These are phyloP conservation scores for Geophilus truncorum DNA, from an alignment of 2,888 invertebrate genomes.

Conservation along the genomic window DNA sequence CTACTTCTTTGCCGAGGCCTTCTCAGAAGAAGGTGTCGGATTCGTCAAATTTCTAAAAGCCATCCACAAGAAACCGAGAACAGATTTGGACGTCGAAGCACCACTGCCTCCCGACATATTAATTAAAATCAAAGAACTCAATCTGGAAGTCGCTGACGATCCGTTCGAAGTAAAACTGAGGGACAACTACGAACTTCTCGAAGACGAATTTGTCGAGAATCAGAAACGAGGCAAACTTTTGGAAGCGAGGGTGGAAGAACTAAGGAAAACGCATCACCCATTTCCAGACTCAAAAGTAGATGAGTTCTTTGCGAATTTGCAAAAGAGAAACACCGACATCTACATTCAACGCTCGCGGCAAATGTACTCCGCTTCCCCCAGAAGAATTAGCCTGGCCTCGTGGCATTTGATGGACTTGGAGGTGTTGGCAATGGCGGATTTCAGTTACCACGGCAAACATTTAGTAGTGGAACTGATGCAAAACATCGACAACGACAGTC, in stretches of 20 bases:
- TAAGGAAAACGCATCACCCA: constrained; percentile 74
- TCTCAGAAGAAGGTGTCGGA: constrained; percentile 83
- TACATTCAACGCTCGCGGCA: constrained; percentile 85
- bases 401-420: constrained; percentile 75
- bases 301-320: constrained; percentile 77
- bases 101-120: constrained; percentile 81
- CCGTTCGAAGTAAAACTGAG: constrained; percentile 95
- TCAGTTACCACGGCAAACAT: constrained; percentile 73
- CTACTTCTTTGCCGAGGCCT: constrained; percentile 79
- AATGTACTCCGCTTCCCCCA: constrained; percentile 60
- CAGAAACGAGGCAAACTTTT: constrained; percentile 81
- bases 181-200: constrained; percentile 89
- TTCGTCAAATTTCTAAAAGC: constrained; percentile 90
- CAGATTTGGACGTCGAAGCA: constrained; percentile 62
- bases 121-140: constrained; percentile 72
- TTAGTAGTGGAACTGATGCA: constrained; percentile 67
- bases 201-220: constrained; percentile 93
- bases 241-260: constrained; percentile 75
- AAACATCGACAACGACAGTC: constrained; percentile 79
- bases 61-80: constrained; percentile 62
- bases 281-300: constrained; percentile 68
- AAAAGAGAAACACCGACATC: constrained; percentile 88
- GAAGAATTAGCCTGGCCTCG: constrained; percentile 72
- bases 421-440: constrained; percentile 76
- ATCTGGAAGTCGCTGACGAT: constrained; percentile 93